Evolutionary conservation across 1,140 invertebrate genomes (phyloP), one percentile per base, ranked within the genome.

Genomic region (Tyrophagus putrescentiae): DNA sequence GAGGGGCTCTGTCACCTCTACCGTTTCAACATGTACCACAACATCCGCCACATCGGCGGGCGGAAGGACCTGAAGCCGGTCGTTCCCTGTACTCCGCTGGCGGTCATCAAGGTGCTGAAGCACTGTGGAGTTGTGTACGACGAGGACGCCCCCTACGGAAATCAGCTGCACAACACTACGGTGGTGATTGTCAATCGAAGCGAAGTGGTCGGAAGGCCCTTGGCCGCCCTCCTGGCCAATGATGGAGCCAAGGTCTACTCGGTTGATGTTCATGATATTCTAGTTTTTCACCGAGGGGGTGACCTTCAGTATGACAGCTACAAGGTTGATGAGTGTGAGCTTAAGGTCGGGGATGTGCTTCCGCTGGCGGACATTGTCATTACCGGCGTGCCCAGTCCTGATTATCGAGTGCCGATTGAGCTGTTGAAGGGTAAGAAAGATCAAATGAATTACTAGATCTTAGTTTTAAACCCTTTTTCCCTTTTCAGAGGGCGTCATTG

Each of bases 1-100:
- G 61, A 62, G 56, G 61, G 61, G 6, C 34, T 62, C 13, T 62
- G 57, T 23, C 61, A 62, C 32, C 44, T 39, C 13, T 62, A 60
- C 56, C 42, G 61, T 18, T 62, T 62, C 61, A 62, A 62, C 34
- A 62, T 62, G 61, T 62, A 62, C 32, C 56, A 53, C 25, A 62
- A 62, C 39, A 59, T 59, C 31, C n/a, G 61, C 5, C 57, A 36
- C 29, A 53, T 62, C 44, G 34, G 60, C 53, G 61, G 41, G 18
- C 36, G 39, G 21, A 31, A 57, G 33, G 36, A 48, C 23, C 29
- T 60, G 7, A 60, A 62, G 27, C 60, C 44, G 27, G 60, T 62
- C 23, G 60, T 62, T 16, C 61, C 61, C 9, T 62, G 61, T 52
- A 62, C 61, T 27, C 61, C 61, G 41, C 60, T 62, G 36, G 61